Evolutionary conservation across 2,797 vertebrate genomes (phyloP), one percentile per base, ranked within the genome.

Genomic region (Arrhamphus sclerolepis): DNA sequence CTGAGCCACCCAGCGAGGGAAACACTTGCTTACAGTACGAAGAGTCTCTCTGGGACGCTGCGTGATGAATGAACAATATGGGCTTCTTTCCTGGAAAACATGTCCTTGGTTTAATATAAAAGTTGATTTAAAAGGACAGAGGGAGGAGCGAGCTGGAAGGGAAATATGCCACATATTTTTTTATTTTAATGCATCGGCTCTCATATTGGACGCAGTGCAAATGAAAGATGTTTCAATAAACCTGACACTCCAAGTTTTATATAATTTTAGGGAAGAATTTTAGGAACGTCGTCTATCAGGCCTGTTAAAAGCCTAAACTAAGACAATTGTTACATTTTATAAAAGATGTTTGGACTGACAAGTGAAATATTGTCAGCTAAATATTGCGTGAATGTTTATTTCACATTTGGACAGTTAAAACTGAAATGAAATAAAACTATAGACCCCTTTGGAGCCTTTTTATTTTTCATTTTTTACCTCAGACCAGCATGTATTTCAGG

Each of bases 51-150:
- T 26, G 80, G 83, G 75, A 84, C 67, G 1, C 57, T 0, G n/a
- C 22, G 2, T 62, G 77, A 87, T 89, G 81, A 88, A 89, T 87
- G 78, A 74, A 89, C 87, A 86, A 85, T 72, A 70, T 62, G 57
- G 62, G 56, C 62, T 63, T 48, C 43, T 63, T 82, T 88, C 70
- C 82, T 69, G 76, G 81, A 83, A 84, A 64, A 73, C 18, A 1
- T 20, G n/a, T 53, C 54, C 56, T 68, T 47, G 17, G 68, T 42
- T 67, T 44, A 78, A 84, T 80, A 79, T 60, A 61, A 83, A 78
- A 80, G 78, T 22, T 51, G 62, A 72, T 78, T 74, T 41, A 62
- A 75, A 11, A 31, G 44, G 67, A 42, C 51, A 34, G 52, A 43
- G 55, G 60, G 57, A 55, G 60, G 31, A 61, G 53, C n/a, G 29